Evolutionary conservation across 2,113 vertebrate species (phyloP).

Genomic region (Marmota monax): DNA sequence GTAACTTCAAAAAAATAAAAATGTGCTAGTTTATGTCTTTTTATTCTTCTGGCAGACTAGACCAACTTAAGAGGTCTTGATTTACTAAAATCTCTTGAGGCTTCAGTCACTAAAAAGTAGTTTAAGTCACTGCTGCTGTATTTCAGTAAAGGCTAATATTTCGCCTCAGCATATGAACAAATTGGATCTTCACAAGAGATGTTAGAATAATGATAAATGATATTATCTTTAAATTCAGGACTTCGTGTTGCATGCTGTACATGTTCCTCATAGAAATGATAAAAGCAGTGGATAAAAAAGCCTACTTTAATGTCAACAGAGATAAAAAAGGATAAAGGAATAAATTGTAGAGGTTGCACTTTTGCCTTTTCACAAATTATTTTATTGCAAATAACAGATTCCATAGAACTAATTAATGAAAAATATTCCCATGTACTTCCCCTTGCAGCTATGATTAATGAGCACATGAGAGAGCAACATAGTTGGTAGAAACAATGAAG

Average conservation of each 20-base stretch:
- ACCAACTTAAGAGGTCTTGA: conserved; percentile 9
- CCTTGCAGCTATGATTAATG: not conserved
- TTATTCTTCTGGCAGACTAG: conserved; percentile 17
- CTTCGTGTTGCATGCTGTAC: not conserved
- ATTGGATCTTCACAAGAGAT: not conserved
- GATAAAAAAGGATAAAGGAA: not conserved
- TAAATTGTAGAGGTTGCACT: not conserved
- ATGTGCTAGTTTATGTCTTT: not conserved
- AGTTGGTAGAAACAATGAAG: not conserved
- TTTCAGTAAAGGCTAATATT: conserved; percentile 48
- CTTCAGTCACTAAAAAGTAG: conserved; percentile 18
- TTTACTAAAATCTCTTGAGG: conserved; percentile 34
- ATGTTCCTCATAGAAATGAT: conserved; percentile 33
- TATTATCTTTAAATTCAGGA: conserved; percentile 51
- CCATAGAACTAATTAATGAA: not conserved
- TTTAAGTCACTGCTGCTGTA: not conserved
- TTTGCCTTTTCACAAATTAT: not conserved
- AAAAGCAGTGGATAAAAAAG: conserved; percentile 8
- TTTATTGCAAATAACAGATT: not conserved
- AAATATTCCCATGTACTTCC: not conserved
- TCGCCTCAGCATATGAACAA: conserved; percentile 39
- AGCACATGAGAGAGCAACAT: not conserved
- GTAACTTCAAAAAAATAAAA: not conserved
- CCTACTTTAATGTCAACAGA: not conserved
- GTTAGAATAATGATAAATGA: conserved; percentile 45